These are phyloP conservation scores for Drosophila fulvimacula DNA, from an alignment of 2,888 invertebrate species.

Conservation along the genomic window DNA sequence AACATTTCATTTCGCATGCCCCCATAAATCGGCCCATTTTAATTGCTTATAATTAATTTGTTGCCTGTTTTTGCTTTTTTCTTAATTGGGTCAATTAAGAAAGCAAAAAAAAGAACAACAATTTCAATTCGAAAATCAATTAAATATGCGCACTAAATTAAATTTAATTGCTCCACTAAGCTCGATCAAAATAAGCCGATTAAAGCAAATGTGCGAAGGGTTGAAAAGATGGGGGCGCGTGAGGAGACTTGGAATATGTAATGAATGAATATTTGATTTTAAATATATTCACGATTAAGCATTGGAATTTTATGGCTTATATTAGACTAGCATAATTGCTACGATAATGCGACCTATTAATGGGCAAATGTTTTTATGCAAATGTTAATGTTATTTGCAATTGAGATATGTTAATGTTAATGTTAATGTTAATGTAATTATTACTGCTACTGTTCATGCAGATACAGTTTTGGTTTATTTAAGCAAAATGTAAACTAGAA, in stretches of 20 bases:
- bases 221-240: background rate
- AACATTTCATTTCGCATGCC: constrained; percentile 18
- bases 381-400: constrained; percentile 6
- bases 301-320: background rate
- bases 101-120: background rate
- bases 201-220: constrained; percentile 6
- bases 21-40: constrained; percentile 51
- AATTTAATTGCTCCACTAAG: constrained; percentile 20
- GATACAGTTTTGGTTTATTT: background rate
- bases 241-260: background rate
- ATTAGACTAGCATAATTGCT: background rate
- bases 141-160: constrained; percentile 28
- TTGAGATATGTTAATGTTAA: constrained; percentile 9
- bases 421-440: background rate
- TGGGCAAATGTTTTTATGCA: background rate
- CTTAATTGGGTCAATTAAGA: constrained; percentile 53
- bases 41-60: constrained; percentile 67
- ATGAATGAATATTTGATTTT: constrained; percentile 7
- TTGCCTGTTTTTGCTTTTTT: constrained; percentile 11
- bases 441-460: background rate
- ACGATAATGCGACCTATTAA: background rate
- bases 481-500: background rate
- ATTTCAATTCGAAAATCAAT: constrained; percentile 35
- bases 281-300: background rate
- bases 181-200: constrained; percentile 10